A percentile compares a stretch with the other conserved stretches of the same genome.
Evolutionary conservation across 2,888 invertebrate species (phyloP).

Genomic region (Megalurothrips usitatus): DNA sequence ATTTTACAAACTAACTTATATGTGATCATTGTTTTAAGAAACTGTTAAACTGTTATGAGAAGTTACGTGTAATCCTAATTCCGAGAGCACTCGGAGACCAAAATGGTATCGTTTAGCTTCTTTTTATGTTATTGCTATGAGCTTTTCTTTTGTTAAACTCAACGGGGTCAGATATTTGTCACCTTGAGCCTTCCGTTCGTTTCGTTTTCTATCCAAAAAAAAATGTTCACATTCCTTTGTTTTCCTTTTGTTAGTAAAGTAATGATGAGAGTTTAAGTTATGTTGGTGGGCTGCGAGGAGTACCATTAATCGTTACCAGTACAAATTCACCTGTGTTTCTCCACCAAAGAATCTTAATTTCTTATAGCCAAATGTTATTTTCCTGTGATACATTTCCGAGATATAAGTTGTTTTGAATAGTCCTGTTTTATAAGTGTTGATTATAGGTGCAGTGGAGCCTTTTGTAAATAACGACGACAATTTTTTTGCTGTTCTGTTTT

Average conservation of each 20-base stretch:
- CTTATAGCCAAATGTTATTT: slow-evolving; percentile 23
- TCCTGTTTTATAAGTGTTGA: slow-evolving; percentile 25
- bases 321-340: slow-evolving; percentile 5
- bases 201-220: background rate
- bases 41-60: slow-evolving; percentile 20
- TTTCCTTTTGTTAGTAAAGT: no score
- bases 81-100: slow-evolving; percentile 18
- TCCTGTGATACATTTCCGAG: slow-evolving; percentile 5
- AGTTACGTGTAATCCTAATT: background rate
- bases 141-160: background rate
- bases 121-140: background rate
- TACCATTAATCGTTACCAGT: slow-evolving; percentile 5
- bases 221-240: background rate
- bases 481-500: slow-evolving; percentile 15
- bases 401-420: slow-evolving; percentile 15
- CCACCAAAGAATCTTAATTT: slow-evolving; percentile 15
- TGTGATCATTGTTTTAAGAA: slow-evolving; percentile 25
- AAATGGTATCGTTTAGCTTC: background rate
- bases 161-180: background rate
- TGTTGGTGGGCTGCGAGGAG: no score
- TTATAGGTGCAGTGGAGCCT: slow-evolving; percentile 13
- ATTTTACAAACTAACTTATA: slow-evolving; percentile 23
- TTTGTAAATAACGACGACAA: background rate
- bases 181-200: no score
- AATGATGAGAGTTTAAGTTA: no score